These are phyloP conservation scores for Rutpela maculata DNA, from an alignment of 2,888 invertebrate genomes.

Conservation along the genomic window DNA sequence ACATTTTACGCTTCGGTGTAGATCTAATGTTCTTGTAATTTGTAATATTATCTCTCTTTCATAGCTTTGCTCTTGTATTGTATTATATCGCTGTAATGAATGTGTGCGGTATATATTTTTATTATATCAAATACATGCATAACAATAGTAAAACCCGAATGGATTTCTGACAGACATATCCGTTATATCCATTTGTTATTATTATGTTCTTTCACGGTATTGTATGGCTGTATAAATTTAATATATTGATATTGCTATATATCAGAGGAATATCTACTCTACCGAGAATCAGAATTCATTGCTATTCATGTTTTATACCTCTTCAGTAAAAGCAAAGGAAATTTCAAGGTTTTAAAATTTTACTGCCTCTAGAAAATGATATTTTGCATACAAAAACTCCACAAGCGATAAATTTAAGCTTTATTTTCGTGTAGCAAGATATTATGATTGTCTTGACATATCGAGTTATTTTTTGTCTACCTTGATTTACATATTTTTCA, in stretches of 20 bases:
- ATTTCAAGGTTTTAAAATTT: conserved; percentile 30
- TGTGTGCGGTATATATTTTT: conserved; percentile 15
- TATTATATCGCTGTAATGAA: background rate
- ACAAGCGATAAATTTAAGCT: conserved; percentile 26
- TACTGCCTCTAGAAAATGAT: conserved; percentile 19
- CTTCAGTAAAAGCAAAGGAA: conserved; percentile 22
- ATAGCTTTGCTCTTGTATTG: background rate
- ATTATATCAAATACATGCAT: conserved; percentile 26
- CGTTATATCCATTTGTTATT: conserved; percentile 49
- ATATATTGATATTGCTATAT: conserved; percentile 48
- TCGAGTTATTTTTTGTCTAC: background rate
- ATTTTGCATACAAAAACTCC: conserved; percentile 14
- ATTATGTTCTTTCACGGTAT: conserved; percentile 48
- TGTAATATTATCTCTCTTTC: background rate
- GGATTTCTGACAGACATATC: conserved; percentile 32
- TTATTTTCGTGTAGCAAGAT: conserved; percentile 15
- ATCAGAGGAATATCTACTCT: conserved; percentile 37
- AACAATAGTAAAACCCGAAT: conserved; percentile 34
- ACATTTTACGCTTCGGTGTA: too few species aligned
- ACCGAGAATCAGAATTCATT: conserved; percentile 33
- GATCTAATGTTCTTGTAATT: too few species aligned
- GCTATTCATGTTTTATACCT: conserved; percentile 33
- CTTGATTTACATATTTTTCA: conserved; percentile 15
- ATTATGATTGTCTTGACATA: conserved; percentile 13
- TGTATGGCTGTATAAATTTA: conserved; percentile 48